Conservation (phyloP, 2,797 vertebrate species). For the Poecilia picta region DNA sequence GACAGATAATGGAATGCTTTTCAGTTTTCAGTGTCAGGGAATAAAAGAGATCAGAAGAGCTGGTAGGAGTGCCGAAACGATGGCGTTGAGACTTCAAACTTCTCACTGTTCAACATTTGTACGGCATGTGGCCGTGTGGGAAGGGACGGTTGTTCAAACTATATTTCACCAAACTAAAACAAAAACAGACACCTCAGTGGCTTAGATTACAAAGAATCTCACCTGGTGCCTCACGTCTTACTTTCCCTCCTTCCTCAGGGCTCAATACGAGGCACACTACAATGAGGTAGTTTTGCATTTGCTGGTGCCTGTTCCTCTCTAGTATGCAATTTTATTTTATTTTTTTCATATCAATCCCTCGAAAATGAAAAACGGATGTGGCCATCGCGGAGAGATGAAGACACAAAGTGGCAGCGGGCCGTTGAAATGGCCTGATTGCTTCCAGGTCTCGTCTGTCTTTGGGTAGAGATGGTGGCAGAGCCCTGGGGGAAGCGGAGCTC, state of each 20-base stretch:
- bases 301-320: constrained; percentile 44
- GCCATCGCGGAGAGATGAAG: constrained; percentile 59
- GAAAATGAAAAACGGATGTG: constrained; percentile 77
- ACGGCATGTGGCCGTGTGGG: constrained; percentile 49
- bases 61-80: constrained; percentile 68
- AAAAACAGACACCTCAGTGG: constrained; percentile 62
- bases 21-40: constrained; percentile 56
- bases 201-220: constrained; percentile 38
- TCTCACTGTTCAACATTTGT: constrained; percentile 53
- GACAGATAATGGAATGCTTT: constrained; percentile 70
- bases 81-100: constrained; percentile 68
- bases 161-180: constrained; percentile 43
- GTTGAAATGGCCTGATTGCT: constrained; percentile 66
- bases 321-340: constrained; percentile 47
- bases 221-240: constrained; percentile 39
- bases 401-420: constrained; percentile 66
- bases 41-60: constrained; percentile 22
- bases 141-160: constrained; percentile 31
- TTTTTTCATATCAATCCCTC: constrained; percentile 67
- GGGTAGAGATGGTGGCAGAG: constrained; percentile 55
- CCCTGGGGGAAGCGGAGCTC: constrained; percentile 47
- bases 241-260: constrained; percentile 43
- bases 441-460: constrained; percentile 64
- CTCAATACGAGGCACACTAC: constrained; percentile 43
- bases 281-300: constrained; percentile 33